phyloP scores from a whole-genome alignment of 2,797 vertebrate species.

The Epinephelus coioides region DNA sequence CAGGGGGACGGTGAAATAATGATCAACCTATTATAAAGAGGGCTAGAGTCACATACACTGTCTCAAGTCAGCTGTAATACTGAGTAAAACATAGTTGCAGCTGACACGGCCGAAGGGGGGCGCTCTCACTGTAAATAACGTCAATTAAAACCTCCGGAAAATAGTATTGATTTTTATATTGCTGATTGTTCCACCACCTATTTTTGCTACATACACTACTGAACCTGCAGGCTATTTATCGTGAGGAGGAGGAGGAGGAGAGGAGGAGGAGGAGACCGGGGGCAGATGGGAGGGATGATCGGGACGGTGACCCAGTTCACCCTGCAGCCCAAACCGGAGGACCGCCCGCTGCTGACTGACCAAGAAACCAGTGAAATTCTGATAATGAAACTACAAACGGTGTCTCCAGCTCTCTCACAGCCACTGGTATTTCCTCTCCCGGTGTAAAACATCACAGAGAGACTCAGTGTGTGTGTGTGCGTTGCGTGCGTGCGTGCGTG shows the following conservation, averaged over 20 bases:
- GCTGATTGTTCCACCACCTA: slow-evolving; percentile 14
- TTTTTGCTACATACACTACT: background rate
- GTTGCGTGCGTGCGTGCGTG: background rate
- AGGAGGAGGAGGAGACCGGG: slow-evolving; percentile 19
- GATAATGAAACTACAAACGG: background rate
- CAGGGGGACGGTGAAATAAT: background rate
- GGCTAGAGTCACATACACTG: too few relatives aligned
- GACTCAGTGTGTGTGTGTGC: background rate
- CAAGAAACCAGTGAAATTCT: slow-evolving; percentile 19
- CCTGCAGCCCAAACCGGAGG: slow-evolving; percentile 35
- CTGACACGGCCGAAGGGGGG: slow-evolving; percentile 31
- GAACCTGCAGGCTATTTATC: slow-evolving; percentile 20
- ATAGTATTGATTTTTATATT: slow-evolving; percentile 22
- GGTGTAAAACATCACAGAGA: background rate
- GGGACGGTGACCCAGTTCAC: slow-evolving; percentile 63
- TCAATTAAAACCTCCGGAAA: slow-evolving; percentile 3
- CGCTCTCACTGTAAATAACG: slow-evolving; percentile 13
- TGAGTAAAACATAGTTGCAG: background rate
- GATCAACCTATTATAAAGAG: background rate
- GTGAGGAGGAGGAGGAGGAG: slow-evolving; percentile 9
- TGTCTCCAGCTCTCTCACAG: background rate
- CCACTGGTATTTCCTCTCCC: slow-evolving; percentile 14
- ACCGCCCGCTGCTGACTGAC: slow-evolving; percentile 23
- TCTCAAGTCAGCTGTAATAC: background rate
- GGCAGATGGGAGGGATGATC: slow-evolving; percentile 42